A percentile compares a stretch with the other conserved stretches of the same genome.
These are phyloP conservation scores for Latheticus oryzae DNA, from an alignment of 2,888 invertebrate genomes.

Conservation along the genomic window DNA sequence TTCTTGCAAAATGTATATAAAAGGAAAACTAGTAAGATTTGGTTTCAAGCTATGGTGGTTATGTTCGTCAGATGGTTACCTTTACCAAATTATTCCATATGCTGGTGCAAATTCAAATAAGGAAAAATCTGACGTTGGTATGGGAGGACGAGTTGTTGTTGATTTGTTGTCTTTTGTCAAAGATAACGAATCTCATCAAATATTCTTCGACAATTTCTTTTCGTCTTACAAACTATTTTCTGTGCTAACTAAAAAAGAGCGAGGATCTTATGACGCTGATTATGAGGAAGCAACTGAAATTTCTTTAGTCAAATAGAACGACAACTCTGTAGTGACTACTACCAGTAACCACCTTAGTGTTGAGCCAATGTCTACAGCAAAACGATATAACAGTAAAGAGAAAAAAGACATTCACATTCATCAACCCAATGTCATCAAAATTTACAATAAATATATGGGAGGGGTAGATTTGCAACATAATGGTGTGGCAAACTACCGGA, in stretches of 20 bases:
- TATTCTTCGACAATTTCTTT: constrained; percentile 50
- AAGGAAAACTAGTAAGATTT: constrained; percentile 52
- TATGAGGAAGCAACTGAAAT: constrained; percentile 20
- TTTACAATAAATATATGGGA: neutral
- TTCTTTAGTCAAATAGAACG: constrained; percentile 33
- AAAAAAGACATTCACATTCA: no score
- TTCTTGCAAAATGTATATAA: constrained; percentile 54
- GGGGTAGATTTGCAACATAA: neutral
- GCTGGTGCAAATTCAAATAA: constrained; percentile 41
- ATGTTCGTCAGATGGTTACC: constrained; percentile 49
- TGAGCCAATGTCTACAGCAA: constrained; percentile 1
- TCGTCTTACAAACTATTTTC: constrained; percentile 40
- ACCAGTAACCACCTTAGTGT: constrained; percentile 11
- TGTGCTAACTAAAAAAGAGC: constrained; percentile 12
- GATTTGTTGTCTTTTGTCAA: constrained; percentile 46
- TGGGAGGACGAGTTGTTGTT: constrained; percentile 48
- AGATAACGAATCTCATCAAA: constrained; percentile 38
- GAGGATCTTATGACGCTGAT: constrained; percentile 30
- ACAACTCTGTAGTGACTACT: constrained; percentile 34
- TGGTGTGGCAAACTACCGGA: neutral
- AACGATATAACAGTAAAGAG: no score
- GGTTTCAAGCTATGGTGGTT: constrained; percentile 53
- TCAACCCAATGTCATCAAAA: neutral
- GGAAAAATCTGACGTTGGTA: constrained; percentile 35
- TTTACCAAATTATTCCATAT: constrained; percentile 50